Evolutionary conservation across 1,140 invertebrate species (phyloP), one percentile per base, ranked within the genome.

Genomic region (Condylostylus longicornis): DNA sequence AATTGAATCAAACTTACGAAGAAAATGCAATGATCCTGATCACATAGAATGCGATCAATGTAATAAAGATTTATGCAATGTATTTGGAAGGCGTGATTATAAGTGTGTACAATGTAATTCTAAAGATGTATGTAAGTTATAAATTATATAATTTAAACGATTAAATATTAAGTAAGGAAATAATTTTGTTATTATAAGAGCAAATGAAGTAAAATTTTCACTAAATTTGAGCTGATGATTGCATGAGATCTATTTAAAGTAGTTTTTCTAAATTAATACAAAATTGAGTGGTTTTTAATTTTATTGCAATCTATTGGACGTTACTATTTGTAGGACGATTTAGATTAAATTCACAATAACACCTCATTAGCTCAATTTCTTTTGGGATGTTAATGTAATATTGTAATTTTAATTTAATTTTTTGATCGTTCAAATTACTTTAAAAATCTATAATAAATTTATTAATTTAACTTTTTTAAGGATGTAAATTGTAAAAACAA

Each of bases 1-100:
- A 29, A 52, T 57, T 32, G 51, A 54, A 7, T 29, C 30, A 5
- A 17, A 42, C 12, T 31, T 56, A 42, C 50, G 51, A 3, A 33
- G 35, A 0, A 49, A 44, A 4, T 57, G 54, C 20, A 25, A 44
- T 12, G 2, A 34, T 40, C 23, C 23, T 0, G 13, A 19, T 6
- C 23, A 31, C 14, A 41, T 27, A 7, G 42, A 52, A 12, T 57
- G 51, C 14, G 40, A 46, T 31, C 56, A 57, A 22, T 57, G 54
- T 41, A 57, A 54, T 33, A 42, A 54, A 13, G 45, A 57, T 44
- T 42, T 45, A 1, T 57, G 54, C 45, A 57, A 57, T 33, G 51
- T 52, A 38, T 44, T 57, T 3, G 54, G 54, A 4, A 45, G 50
- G 1, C n/a, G 10, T 0, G 34, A 40, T 4, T 54, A 43, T 18